Evolutionary conservation across 1,140 invertebrate species (phyloP).

Genomic region (Geopemphigus sp.): DNA sequence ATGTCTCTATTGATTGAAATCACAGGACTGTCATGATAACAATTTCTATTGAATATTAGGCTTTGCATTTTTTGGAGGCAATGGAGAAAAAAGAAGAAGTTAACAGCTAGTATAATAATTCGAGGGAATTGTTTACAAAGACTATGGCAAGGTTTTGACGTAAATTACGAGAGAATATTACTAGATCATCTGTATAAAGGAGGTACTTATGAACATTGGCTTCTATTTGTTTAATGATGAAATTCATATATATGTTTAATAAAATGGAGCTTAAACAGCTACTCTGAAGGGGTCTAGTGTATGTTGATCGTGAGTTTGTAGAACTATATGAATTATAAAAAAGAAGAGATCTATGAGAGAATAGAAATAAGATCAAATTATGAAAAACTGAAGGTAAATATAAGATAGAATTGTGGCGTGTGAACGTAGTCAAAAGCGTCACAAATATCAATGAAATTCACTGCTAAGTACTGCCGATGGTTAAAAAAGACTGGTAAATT

Average conservation of each 20-base stretch:
- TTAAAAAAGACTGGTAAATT: slow-evolving; percentile 13
- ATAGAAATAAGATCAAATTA: not conserved
- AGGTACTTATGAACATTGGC: not conserved
- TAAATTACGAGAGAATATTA: not conserved
- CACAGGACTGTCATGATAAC: not conserved
- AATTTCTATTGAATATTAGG: not conserved
- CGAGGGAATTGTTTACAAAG: not conserved
- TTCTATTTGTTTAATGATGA: not conserved
- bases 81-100: not conserved
- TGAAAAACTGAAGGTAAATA: too few relatives aligned
- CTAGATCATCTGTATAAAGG: not conserved
- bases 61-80: not conserved
- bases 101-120: not conserved
- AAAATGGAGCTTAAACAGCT: not conserved
- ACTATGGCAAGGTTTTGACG: too few relatives aligned
- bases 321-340: not conserved
- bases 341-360: not conserved
- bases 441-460: not conserved
- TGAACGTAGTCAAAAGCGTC: not conserved
- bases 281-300: not conserved
- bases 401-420: not conserved
- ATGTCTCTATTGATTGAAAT: not conserved
- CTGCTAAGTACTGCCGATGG: not conserved
- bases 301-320: not conserved
- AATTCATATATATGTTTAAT: not conserved